A percentile compares a stretch with the other conserved stretches of the same genome.
phyloP scores from a whole-genome alignment of 2,888 invertebrate genomes.

The Terebella lapidaria region DNA sequence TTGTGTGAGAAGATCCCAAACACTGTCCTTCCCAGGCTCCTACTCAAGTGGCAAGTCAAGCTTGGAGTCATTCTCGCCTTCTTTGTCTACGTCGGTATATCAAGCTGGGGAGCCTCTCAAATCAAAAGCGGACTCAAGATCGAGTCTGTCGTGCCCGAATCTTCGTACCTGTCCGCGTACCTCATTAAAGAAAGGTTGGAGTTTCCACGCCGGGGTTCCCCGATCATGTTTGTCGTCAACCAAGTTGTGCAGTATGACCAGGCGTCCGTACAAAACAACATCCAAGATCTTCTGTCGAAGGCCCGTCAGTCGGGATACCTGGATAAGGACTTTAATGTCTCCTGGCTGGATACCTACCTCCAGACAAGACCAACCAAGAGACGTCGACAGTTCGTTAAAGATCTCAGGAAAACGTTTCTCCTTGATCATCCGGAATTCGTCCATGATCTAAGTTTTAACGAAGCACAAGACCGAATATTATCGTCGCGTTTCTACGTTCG shows the following conservation, averaged over 20 bases:
- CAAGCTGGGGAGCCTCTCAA: conserved; percentile 30
- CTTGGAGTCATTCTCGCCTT: conserved; percentile 26
- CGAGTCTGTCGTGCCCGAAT: conserved; percentile 29
- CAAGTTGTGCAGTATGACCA: conserved; percentile 17
- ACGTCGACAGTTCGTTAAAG: conserved; percentile 5
- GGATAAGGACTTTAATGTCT: conserved; percentile 7
- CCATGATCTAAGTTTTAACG: conserved; percentile 19
- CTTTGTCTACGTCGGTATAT: conserved; percentile 29
- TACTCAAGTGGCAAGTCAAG: conserved; percentile 23
- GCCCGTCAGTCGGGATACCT: conserved; percentile 5
- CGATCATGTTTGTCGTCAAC: conserved; percentile 25
- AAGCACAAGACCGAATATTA: conserved; percentile 59
- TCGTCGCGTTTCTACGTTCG: conserved; percentile 83
- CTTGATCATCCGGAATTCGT: conserved; percentile 1
- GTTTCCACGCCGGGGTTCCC: conserved; percentile 20
- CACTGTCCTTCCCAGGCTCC: conserved; percentile 24
- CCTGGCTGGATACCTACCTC: conserved; percentile 15
- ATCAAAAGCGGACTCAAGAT: conserved; percentile 34
- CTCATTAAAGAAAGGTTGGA: conserved; percentile 16
- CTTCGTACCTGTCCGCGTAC: conserved; percentile 31
- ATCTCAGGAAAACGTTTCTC: conserved; percentile 9
- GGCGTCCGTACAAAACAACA: not conserved
- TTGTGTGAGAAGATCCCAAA: conserved; percentile 28
- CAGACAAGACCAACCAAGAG: not conserved
- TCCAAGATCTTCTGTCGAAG: conserved; percentile 4